These are phyloP conservation scores for Pampus argenteus DNA, from an alignment of 2,797 vertebrate species.

Conservation along the genomic window DNA sequence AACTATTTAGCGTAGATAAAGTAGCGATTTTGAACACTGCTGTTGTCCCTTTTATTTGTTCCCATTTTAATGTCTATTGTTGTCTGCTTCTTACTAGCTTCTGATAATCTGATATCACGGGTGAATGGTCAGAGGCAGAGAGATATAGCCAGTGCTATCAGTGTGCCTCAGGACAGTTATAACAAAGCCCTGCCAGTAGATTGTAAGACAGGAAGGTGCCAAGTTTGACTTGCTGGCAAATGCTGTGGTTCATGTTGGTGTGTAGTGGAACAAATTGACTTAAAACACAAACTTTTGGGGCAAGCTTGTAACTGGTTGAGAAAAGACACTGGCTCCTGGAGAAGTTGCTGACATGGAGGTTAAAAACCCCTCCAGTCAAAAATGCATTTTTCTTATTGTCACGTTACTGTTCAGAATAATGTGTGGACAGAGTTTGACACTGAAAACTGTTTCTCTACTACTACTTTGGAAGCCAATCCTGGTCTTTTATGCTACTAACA, in stretches of 20 bases:
- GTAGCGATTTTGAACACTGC: too few relatives aligned
- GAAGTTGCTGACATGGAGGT: conserved; percentile 11
- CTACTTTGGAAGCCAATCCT: too few relatives aligned
- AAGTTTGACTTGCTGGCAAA: conserved; percentile 15
- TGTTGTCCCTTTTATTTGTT: too few relatives aligned
- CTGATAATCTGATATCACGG: conserved; percentile 55
- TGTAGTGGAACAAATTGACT: conserved; percentile 58
- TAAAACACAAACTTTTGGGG: conserved; percentile 41
- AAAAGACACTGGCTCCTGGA: conserved; percentile 26
- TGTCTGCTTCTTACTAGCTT: conserved; percentile 21
- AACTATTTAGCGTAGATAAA: too few relatives aligned
- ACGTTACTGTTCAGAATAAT: too few relatives aligned
- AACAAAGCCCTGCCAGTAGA: conserved; percentile 55
- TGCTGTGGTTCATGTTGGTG: conserved; percentile 23
- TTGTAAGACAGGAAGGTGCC: conserved; percentile 38
- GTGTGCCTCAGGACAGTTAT: conserved; percentile 37
- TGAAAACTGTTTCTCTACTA: too few relatives aligned
- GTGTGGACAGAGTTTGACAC: too few relatives aligned
- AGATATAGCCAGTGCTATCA: conserved; percentile 38
- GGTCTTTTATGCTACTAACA: too few relatives aligned
- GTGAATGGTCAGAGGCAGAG: conserved; percentile 49
- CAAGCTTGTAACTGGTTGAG: conserved; percentile 10
- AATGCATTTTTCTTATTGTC: too few relatives aligned
- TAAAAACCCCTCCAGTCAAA: too few relatives aligned
- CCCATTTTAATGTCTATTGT: conserved; percentile 15